Base-by-base conservation (phyloP, 2,113 vertebrate genomes). In the Melanostigma gelatinosum region DNA sequence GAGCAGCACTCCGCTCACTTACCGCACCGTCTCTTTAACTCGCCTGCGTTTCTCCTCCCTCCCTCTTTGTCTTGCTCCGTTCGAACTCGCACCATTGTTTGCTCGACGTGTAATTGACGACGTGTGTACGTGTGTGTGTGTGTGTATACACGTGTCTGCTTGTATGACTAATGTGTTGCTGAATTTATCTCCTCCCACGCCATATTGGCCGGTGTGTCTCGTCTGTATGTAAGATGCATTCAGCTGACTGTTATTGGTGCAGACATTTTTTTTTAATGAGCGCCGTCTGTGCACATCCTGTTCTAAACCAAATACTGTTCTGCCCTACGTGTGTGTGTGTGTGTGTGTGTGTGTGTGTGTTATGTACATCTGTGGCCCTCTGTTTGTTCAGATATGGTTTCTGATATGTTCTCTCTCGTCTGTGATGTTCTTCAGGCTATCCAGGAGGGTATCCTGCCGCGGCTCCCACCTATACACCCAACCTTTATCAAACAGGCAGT, bases 401-500 rank as follows among this genome's bases (percentile, higher is more conserved):
- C 58, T 89, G 52, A 77, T 40, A 32, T 80, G 29, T 73, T 81
- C 4, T 72, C 34, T 82, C 50, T 75, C 34, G 36, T 18, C 90
- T 82, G 24, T 85, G 46, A 42, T 94, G 66, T 62, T 65, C 85
- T 85, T 1, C 89, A 99, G 98, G 97, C 93, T 99, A 99, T 84
- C 98, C 98, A 0, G 96, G 96, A 76, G 98, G 97, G 62, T 99
- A 99, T 83, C 97, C 97, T 8, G 95, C 98, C 2, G 95, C 98
- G 8, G 97, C 97, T 58, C 97, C 97, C 79, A 94, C 97, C 90
- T 99, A 99, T 94, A 97, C 98, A 72, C 97, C 97, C 81, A 99
- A 98, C 91, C 96, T 99, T 88, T 99, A 99, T 85, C 96, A 97
- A 81, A 96, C 98, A 88, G 97, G 96, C 87, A 99, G 96, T 94